Evolutionary conservation across 2,888 invertebrate genomes (phyloP), one percentile per base, ranked within the genome.

Genomic region (Athalia circularis): DNA sequence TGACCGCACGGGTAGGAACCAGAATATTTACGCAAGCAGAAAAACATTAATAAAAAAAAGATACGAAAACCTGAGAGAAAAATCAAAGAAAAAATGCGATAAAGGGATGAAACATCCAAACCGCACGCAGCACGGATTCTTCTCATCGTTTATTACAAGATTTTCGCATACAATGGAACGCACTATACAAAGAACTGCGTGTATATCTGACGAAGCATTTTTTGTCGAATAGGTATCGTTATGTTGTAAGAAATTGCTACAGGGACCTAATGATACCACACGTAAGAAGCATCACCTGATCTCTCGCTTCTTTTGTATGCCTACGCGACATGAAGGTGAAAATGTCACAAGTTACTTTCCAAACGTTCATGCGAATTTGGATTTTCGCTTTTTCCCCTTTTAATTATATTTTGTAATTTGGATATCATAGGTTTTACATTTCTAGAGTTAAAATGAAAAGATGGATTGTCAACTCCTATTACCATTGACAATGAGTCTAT

Each of bases 181-280:
- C 29, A 9, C 11, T n/a, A 64, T 47, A 45, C n/a, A 64, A 64
- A 64, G 64, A 64, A 43, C 64, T 29, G 29, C 29, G 45, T 45
- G 43, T 64, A 64, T 64, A 45, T 64, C 64, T 64, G 43, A 47
- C 45, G 45, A 47, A 64, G 64, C 43, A 45, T n/a, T 64, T 64
- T 52, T 64, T n/a, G 43, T 43, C 64, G 64, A 64, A 45, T 64
- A 11, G 45, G 8, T 11, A 64, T 45, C 64, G 64, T 64, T 64
- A 64, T 47, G 29, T 29, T 29, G 47, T 11, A 64, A 64, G 45
- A 45, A 64, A n/a, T 64, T 47, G 2, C 47, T 45, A 6, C 45
- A 11, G 8, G n/a, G n/a, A 45, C n/a, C 47, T 64, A n/a, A 64
- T 6, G n/a, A 64, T 64, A n/a, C 45, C n/a, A 43, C 64, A 13